These are phyloP conservation scores for Moxostoma hubbsi DNA, from an alignment of 2,797 vertebrate species.

Conservation along the genomic window DNA sequence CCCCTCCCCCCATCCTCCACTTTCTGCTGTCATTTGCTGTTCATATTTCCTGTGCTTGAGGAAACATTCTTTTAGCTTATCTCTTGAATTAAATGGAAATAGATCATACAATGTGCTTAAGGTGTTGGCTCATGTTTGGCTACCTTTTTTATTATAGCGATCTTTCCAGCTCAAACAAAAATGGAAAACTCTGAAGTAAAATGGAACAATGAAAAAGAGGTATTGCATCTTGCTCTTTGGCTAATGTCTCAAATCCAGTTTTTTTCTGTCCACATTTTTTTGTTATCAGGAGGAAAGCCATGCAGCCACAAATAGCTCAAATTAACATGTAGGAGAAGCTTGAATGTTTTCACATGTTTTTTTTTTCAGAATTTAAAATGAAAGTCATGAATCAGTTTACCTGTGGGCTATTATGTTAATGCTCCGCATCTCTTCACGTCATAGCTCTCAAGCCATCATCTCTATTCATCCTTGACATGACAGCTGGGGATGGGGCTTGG, in stretches of 20 bases:
- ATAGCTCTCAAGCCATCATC: slow-evolving; percentile 42
- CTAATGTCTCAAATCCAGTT: slow-evolving; percentile 17
- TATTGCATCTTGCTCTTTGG: slow-evolving; percentile 19
- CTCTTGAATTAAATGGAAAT: slow-evolving; percentile 54
- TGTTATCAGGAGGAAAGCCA: slow-evolving; percentile 1
- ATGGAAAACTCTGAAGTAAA: slow-evolving; percentile 24
- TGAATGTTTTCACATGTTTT: slow-evolving; percentile 22
- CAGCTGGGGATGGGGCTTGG: slow-evolving; percentile 27
- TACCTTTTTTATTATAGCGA: slow-evolving; percentile 5
- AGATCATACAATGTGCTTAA: slow-evolving; percentile 56
- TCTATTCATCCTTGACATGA: slow-evolving; percentile 53
- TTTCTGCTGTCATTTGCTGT: slow-evolving; percentile 54
- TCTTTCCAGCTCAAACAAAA: slow-evolving; percentile 16
- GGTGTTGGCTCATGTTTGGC: slow-evolving; percentile 36
- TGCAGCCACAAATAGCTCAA: slow-evolving; percentile 35
- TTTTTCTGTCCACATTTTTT: neutral
- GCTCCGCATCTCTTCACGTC: slow-evolving; percentile 36
- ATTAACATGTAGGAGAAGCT: slow-evolving; percentile 31
- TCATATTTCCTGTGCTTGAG: slow-evolving; percentile 52
- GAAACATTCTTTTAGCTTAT: slow-evolving; percentile 38
- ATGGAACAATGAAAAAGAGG: slow-evolving; percentile 39
- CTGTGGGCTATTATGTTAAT: slow-evolving; percentile 55
- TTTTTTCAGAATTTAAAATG: slow-evolving; percentile 33
- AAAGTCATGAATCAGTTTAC: slow-evolving; percentile 45
- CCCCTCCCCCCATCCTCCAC: slow-evolving; percentile 31